Conservation (phyloP, 2,888 invertebrate genomes). For the Tetragnatha montana region DNA sequence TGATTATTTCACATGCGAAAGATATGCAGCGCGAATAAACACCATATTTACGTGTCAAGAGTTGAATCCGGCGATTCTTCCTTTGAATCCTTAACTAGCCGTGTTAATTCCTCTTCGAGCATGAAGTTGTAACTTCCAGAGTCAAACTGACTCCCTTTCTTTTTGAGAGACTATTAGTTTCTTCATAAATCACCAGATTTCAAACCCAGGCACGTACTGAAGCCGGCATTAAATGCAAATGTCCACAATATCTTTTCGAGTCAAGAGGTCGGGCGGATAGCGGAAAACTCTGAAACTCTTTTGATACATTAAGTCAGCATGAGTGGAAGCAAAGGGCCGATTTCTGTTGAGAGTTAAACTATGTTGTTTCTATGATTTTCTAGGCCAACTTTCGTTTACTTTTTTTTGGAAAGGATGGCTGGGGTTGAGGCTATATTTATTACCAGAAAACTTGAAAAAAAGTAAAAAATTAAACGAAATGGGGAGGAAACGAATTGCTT, state of each 20-base stretch:
- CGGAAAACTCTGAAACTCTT: conserved; percentile 20
- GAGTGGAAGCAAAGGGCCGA: conserved; percentile 34
- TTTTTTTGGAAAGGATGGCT: conserved; percentile 40
- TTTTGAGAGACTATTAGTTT: conserved; percentile 15
- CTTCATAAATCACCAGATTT: conserved; percentile 27
- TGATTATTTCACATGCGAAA: background rate
- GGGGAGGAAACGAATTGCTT: conserved; percentile 46
- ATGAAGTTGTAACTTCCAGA: background rate
- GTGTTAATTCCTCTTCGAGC: background rate
- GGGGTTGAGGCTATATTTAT: conserved; percentile 58
- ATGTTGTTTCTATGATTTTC: conserved; percentile 53
- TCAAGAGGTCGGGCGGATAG: conserved; percentile 14
- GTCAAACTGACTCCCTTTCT: background rate
- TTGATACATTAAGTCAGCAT: conserved; percentile 61
- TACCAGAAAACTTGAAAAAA: conserved; percentile 39
- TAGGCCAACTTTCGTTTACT: conserved; percentile 29
- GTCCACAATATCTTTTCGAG: conserved; percentile 37
- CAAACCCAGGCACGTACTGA: conserved; percentile 19
- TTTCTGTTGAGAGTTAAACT: conserved; percentile 55
- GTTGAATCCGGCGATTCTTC: background rate
- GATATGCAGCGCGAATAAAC: background rate
- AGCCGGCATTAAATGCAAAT: conserved; percentile 44
- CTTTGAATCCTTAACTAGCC: background rate
- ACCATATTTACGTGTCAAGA: background rate
- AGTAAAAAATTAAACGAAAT: conserved; percentile 11